A percentile compares a stretch with the other conserved stretches of the same genome.
Conservation (phyloP, 2,113 vertebrate species). For the Glaucomys volans region DNA sequence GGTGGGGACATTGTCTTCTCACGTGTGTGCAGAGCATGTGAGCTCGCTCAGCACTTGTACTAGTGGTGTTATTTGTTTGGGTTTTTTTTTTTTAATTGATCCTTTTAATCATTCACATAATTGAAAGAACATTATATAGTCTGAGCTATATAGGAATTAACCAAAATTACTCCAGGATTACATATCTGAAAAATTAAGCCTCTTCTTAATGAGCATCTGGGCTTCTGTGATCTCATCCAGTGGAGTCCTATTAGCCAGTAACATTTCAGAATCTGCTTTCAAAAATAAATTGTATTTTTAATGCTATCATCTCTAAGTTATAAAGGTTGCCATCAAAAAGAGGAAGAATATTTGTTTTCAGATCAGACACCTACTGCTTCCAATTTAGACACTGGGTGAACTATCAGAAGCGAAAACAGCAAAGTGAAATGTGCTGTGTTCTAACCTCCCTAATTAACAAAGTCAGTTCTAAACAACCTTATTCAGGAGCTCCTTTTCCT, state of each 20-base stretch:
- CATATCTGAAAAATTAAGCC: constrained; percentile 29
- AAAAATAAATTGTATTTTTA: constrained; percentile 67
- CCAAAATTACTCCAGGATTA: neutral
- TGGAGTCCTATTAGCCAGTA: neutral
- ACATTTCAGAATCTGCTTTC: constrained; percentile 45
- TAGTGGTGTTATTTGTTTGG: neutral
- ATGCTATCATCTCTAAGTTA: constrained; percentile 53
- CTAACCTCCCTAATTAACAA: constrained; percentile 80
- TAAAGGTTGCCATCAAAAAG: constrained; percentile 62
- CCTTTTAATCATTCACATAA: neutral
- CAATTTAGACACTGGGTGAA: constrained; percentile 84
- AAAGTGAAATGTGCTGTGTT: constrained; percentile 64
- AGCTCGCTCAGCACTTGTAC: too few species aligned
- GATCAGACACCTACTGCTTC: constrained; percentile 82
- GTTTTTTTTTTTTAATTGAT: neutral
- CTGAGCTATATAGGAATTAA: neutral
- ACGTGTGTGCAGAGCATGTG: neutral
- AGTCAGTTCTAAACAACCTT: constrained; percentile 67
- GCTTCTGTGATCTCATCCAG: neutral
- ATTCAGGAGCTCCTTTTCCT: constrained; percentile 64
- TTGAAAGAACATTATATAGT: neutral
- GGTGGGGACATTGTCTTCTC: neutral
- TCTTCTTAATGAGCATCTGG: neutral
- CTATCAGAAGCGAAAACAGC: constrained; percentile 73
- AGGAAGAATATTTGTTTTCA: constrained; percentile 84